Evolutionary conservation across 2,113 vertebrate genomes (phyloP), one percentile per base, ranked within the genome.

Genomic region (Desmodus rotundus): DNA sequence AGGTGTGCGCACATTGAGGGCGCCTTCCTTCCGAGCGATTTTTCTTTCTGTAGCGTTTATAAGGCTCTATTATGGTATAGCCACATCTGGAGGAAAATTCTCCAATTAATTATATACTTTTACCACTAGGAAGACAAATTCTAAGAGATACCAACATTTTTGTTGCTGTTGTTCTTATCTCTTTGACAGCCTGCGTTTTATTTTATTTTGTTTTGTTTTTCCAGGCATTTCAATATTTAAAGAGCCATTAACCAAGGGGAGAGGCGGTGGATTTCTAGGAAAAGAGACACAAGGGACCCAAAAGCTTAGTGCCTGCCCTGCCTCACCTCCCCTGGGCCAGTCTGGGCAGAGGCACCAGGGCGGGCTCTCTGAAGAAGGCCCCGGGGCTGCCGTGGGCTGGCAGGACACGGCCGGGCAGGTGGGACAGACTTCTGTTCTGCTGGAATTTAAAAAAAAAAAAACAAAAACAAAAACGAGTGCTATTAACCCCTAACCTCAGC

Each of bases 11-110:
- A 99, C 99, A 99, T 99, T 99, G 99, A 99, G 99, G 99, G 99
- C 98, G 99, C 99, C 99, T 98, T 98, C 98, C 98, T 99, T 99
- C 99, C 99, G 98, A 99, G 98, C 99, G 98, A 98, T 99, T 98
- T 99, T 98, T 99, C 98, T 99, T 99, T 99, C 99, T 99, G 98
- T 98, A 99, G 99, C 99, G 95, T 99, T 99, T 99, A 99, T 99
- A 99, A 99, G 99, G 98, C 99, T 99, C 99, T 98, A 99, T 99
- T 99, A 99, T 99, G 99, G 99, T 99, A 99, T 99, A 99, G 99
- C 99, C 99, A 99, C 99, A 99, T 99, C 99, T 99, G 99, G 99
- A 99, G 99, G 99, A 99, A 99, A 99, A 99, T 99, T 98, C 98
- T 98, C 98, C 98, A 98, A 99, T 99, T 99, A 99, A 99, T 99